These are phyloP conservation scores for Acestrorhynchus altus DNA, from an alignment of 2,797 vertebrate species.

Conservation along the genomic window DNA sequence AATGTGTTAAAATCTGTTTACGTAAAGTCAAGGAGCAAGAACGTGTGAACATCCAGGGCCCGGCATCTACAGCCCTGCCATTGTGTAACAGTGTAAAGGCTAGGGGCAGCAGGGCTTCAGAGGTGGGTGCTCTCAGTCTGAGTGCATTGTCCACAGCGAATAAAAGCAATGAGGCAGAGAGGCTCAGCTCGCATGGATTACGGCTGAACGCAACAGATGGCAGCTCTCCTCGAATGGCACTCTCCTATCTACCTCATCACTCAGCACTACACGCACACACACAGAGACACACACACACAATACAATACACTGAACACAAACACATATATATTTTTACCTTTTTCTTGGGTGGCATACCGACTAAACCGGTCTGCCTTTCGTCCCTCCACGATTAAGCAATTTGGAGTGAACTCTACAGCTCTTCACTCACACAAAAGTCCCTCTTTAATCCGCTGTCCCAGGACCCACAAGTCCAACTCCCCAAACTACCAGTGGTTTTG, in stretches of 20 bases:
- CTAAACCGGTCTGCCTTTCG: conserved; percentile 42
- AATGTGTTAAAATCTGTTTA: background rate
- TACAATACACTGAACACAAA: background rate
- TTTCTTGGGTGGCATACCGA: conserved; percentile 81
- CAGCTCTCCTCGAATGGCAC: conserved; percentile 61
- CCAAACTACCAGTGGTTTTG: conserved; percentile 11
- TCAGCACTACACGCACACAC: conserved; percentile 7
- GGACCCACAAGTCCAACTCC: conserved; percentile 37
- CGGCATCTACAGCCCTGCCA: background rate
- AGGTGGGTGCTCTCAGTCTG: background rate
- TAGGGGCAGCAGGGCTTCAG: background rate
- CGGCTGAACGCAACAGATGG: conserved; percentile 77
- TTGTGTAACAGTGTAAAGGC: background rate
- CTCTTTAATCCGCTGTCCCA: conserved; percentile 44
- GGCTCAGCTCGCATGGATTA: conserved; percentile 76
- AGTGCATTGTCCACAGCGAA: conserved; percentile 28
- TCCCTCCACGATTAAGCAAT: conserved; percentile 54
- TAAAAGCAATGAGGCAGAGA: conserved; percentile 68
- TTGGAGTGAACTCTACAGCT: background rate
- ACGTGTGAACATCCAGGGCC: background rate
- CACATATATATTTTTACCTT: conserved; percentile 67
- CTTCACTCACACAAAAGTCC: conserved; percentile 5
- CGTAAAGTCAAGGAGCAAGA: background rate
- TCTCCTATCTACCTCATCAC: conserved; percentile 60
- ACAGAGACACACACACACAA: background rate